These are phyloP conservation scores for Tachystola acroxantha DNA, from an alignment of 2,888 invertebrate species.

Conservation along the genomic window DNA sequence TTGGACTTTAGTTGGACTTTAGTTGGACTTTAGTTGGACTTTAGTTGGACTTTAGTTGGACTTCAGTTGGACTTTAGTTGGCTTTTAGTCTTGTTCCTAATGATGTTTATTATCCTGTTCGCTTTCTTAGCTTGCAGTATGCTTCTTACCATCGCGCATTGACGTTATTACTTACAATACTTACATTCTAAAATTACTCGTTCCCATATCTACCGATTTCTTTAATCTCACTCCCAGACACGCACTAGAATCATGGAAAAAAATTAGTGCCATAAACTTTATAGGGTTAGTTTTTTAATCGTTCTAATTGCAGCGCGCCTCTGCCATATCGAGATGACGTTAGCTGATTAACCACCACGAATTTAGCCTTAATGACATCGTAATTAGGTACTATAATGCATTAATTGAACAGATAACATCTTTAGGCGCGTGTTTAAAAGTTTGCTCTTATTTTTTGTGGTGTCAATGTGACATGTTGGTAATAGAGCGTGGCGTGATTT, in stretches of 20 bases:
- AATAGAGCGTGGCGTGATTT: not conserved
- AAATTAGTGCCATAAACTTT: conserved; percentile 46
- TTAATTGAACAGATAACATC: conserved; percentile 56
- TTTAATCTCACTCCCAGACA: not conserved
- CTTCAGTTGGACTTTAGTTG: too few species aligned
- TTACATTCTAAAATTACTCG: too few species aligned
- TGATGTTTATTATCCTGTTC: too few species aligned
- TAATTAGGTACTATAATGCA: conserved; percentile 49
- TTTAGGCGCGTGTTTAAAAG: conserved; percentile 30
- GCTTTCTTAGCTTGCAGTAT: too few species aligned
- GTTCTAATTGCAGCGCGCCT: conserved; percentile 31
- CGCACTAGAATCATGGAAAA: conserved; percentile 25
- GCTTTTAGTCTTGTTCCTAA: too few species aligned
- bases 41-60: too few species aligned
- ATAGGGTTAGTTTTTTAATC: conserved; percentile 50
- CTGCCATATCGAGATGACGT: conserved; percentile 47
- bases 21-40: too few species aligned
- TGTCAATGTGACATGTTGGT: conserved; percentile 7
- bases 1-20: too few species aligned
- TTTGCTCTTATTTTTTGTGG: conserved; percentile 35
- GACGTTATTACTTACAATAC: too few species aligned
- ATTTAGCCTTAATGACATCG: conserved; percentile 56
- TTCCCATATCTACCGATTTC: not conserved
- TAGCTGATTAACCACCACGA: conserved; percentile 40
- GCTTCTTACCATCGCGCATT: too few species aligned